Conservation (phyloP, 2,797 vertebrate species). For the Podarcis lilfordi region DNA sequence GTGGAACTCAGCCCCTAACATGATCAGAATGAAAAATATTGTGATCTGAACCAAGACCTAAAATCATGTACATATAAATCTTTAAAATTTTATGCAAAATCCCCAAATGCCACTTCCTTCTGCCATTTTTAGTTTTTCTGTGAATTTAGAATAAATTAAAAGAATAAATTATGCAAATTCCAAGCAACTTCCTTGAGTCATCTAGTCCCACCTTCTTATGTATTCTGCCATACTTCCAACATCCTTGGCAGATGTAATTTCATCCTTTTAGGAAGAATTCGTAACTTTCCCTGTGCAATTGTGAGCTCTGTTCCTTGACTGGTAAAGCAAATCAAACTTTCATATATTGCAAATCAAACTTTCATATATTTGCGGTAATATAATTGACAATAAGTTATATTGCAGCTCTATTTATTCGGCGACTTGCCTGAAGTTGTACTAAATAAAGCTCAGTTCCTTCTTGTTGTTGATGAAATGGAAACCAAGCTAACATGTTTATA, state of each 20-base stretch:
- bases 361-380: neutral
- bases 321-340: neutral
- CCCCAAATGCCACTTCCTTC: neutral
- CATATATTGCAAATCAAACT: neutral
- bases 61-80: neutral
- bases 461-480: neutral
- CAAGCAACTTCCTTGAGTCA: neutral
- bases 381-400: neutral
- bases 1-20: too few species aligned
- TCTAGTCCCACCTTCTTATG: neutral
- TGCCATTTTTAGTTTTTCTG: too few species aligned
- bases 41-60: neutral
- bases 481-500: neutral
- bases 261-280: neutral
- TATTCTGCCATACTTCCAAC: neutral
- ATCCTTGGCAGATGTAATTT: neutral
- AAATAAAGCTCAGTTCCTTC: neutral
- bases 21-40: neutral
- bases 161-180: neutral
- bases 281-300: neutral
- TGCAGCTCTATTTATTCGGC: neutral
- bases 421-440: neutral
- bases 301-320: neutral
- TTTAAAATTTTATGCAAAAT: neutral
- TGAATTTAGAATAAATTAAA: neutral